phyloP scores from a whole-genome alignment of 2,113 vertebrate species.

The Cavia porcellus region DNA sequence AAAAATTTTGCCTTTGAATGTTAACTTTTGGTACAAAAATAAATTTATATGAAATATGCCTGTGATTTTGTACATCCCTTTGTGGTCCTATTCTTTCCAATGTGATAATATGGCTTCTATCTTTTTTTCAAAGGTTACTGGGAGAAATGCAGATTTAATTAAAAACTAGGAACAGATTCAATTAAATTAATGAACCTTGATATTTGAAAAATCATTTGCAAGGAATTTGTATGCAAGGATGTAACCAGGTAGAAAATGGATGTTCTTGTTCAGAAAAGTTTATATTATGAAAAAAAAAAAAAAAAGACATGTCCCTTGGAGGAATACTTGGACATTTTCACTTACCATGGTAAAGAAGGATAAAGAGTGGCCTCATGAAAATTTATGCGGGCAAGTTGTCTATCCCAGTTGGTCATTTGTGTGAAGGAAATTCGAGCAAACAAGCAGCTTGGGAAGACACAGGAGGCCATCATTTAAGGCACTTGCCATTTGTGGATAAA shows the following conservation, averaged over 20 bases:
- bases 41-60: slow-evolving; percentile 87
- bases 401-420: neutral
- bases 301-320: neutral
- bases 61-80: slow-evolving; percentile 62
- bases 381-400: neutral
- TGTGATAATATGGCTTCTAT: slow-evolving; percentile 18
- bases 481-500: neutral
- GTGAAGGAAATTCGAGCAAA: slow-evolving; percentile 1
- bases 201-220: slow-evolving; percentile 76
- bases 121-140: slow-evolving; percentile 61
- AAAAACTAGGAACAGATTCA: slow-evolving; percentile 77
- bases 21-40: slow-evolving; percentile 87
- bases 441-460: neutral
- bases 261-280: neutral
- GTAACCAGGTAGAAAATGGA: slow-evolving; percentile 8
- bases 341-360: neutral
- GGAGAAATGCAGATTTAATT: slow-evolving; percentile 78
- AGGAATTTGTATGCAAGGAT: slow-evolving; percentile 59
- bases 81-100: neutral
- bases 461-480: slow-evolving; percentile 24
- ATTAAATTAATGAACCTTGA: slow-evolving; percentile 73
- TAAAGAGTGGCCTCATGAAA: neutral
- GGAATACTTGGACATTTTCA: neutral
- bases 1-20: slow-evolving; percentile 86
- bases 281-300: neutral